Evolutionary conservation across 2,797 vertebrate species (phyloP), one percentile per base, ranked within the genome.

Genomic region (Paguma larvata): DNA sequence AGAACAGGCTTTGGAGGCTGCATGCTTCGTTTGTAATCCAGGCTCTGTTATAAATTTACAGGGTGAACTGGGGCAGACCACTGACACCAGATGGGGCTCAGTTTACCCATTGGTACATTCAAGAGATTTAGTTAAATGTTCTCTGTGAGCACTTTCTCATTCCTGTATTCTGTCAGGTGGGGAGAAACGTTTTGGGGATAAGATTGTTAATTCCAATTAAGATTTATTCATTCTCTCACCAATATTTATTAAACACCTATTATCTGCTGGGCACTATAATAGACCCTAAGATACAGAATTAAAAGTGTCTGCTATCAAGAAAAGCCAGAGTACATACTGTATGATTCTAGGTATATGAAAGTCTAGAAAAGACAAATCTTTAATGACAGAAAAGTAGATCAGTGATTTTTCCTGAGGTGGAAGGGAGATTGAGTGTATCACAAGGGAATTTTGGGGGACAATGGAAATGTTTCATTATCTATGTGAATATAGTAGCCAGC

Each of bases 211-310:
- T 89, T 91, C 44, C 83, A 41, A 65, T 62, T 80, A 77, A 73
- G 48, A 85, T 62, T 48, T 11, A 75, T 92, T 84, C 30, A 70
- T 48, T 78, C 59, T 97, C 92, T 94, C 32, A 91, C 38, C 38
- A 38, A 38, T 38, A 3, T 38, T 38, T 38, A 38, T 38, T 38
- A 38, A 38, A 38, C 38, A 38, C 10, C 30, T 88, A 53, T 44
- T 89, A 72, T 75, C 63, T 94, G n/a, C 65, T 41, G 72, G 25
- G 10, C 25, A 46, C 65, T 68, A 7, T 44, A 51, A 48, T 15
- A 92, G 86, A 82, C 3, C 27, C 51, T 32, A 48, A 8, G 8
- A 9, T 59, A 59, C 56, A 59, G 30, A 87, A 75, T 53, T 79
- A 44, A 59, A 93, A 85, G 44, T 87, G 5, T 56, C 63, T 51